Evolutionary conservation across 2,797 vertebrate species (phyloP).

Genomic region (Mastacembelus armatus): DNA sequence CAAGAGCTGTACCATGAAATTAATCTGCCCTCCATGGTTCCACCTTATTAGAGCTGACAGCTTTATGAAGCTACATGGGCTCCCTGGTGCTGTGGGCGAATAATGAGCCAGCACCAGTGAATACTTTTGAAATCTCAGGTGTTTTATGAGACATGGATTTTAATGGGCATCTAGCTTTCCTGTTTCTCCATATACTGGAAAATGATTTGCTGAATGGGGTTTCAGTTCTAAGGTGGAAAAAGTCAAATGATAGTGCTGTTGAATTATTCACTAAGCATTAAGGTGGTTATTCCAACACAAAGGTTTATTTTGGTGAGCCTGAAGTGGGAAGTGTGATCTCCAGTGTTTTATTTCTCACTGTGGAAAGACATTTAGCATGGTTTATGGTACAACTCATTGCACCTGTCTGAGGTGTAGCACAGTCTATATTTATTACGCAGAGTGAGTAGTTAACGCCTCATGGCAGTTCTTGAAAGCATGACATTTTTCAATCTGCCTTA

Average conservation of each 20-base stretch:
- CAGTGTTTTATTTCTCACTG: slow-evolving; percentile 27
- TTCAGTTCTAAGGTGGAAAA: slow-evolving; percentile 40
- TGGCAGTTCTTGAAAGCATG: slow-evolving; percentile 22
- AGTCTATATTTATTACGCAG: slow-evolving; percentile 38
- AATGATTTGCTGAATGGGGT: background rate
- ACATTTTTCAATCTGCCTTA: background rate
- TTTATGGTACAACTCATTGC: slow-evolving; percentile 25
- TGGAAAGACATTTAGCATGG: slow-evolving; percentile 15
- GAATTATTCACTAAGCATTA: slow-evolving; percentile 48
- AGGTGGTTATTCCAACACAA: background rate
- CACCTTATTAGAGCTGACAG: slow-evolving; percentile 74
- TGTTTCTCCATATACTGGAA: slow-evolving; percentile 1
- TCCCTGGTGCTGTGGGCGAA: slow-evolving; percentile 51
- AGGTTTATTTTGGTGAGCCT: slow-evolving; percentile 18
- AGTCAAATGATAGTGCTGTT: slow-evolving; percentile 50
- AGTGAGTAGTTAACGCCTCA: background rate
- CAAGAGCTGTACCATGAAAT: slow-evolving; percentile 67
- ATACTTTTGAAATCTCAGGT: slow-evolving; percentile 42
- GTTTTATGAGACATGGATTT: slow-evolving; percentile 41
- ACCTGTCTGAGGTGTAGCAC: slow-evolving; percentile 38
- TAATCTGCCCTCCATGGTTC: slow-evolving; percentile 61
- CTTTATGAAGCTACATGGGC: slow-evolving; percentile 32
- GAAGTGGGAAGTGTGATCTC: slow-evolving; percentile 28
- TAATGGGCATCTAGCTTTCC: slow-evolving; percentile 23
- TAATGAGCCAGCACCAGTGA: slow-evolving; percentile 56